A percentile compares a stretch with the other conserved stretches of the same genome.
These are phyloP conservation scores for Cryptoleucopteryx plumbea DNA, from an alignment of 2,113 vertebrate species.

Conservation along the genomic window DNA sequence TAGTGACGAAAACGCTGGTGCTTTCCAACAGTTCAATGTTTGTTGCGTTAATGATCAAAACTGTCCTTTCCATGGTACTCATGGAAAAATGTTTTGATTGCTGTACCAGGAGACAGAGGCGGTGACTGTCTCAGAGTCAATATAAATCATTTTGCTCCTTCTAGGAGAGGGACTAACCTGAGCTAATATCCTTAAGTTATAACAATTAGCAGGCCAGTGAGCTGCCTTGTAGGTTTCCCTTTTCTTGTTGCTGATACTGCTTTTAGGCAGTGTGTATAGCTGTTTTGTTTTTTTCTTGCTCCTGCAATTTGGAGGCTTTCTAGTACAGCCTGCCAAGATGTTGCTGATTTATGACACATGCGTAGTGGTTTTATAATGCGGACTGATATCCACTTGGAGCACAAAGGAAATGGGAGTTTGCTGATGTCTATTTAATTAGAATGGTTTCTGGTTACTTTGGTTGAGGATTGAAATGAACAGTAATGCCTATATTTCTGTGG, in stretches of 20 bases:
- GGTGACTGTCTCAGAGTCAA: neutral
- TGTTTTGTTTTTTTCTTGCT: neutral
- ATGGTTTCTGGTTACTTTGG: conserved; percentile 58
- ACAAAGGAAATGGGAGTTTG: conserved; percentile 56
- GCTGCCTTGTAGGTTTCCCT: neutral
- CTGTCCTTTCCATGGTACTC: neutral
- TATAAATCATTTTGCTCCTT: neutral
- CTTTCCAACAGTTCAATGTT: neutral
- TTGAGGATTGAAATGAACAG: conserved; percentile 23
- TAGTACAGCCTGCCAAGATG: conserved; percentile 34
- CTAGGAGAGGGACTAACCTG: neutral
- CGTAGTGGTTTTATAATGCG: conserved; percentile 45
- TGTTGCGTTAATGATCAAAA: neutral
- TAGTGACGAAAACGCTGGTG: neutral
- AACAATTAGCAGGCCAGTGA: neutral
- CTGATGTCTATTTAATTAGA: conserved; percentile 56
- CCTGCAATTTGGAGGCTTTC: conserved; percentile 29
- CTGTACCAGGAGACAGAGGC: neutral
- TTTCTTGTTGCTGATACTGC: neutral
- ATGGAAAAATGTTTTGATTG: neutral
- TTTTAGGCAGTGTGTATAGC: neutral
- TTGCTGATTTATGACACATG: conserved; percentile 57
- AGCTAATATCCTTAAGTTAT: neutral
- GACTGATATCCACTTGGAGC: conserved; percentile 17
- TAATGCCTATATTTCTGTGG: conserved; percentile 19